These are phyloP conservation scores for Falco columbarius DNA, from an alignment of 2,797 vertebrate species.

Conservation along the genomic window DNA sequence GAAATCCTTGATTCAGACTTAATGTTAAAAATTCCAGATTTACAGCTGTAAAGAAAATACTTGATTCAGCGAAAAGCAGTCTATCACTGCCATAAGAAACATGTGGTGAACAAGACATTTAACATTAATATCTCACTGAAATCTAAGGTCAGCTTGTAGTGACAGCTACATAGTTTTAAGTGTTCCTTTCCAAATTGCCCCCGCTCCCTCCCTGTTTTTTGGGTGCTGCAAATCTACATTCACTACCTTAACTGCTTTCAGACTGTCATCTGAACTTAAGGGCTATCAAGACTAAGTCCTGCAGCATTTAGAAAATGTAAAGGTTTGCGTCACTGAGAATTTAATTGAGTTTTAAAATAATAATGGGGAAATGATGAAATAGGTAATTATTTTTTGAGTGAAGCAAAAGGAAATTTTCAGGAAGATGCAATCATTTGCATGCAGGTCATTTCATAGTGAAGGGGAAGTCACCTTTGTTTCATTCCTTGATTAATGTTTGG, in stretches of 20 bases:
- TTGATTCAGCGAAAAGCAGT: not conserved
- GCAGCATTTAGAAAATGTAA: not conserved
- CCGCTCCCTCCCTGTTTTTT: not conserved
- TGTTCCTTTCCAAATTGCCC: not conserved
- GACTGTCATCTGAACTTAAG: not conserved
- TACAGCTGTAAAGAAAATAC: not conserved
- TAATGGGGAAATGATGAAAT: not conserved
- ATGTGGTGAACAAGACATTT: not conserved
- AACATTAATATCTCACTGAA: not conserved
- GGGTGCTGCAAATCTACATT: not conserved
- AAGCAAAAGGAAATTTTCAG: not conserved
- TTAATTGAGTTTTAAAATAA: not conserved
- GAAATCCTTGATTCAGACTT: not conserved
- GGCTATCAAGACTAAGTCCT: not conserved
- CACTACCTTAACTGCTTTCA: not conserved
- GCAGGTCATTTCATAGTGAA: not conserved
- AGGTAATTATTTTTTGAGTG: not conserved
- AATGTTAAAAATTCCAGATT: not conserved
- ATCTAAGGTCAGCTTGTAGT: not conserved
- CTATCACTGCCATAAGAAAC: fast-evolving
- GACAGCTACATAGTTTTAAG: not conserved
- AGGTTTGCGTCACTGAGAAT: not conserved
- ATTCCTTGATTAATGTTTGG: not conserved
- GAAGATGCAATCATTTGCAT: not conserved
- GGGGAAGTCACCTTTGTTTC: not conserved